A percentile compares a stretch with the other conserved stretches of the same genome.
These are phyloP conservation scores for Caenorhabditis doughertyi DNA, from an alignment of 2,888 invertebrate species.

Conservation along the genomic window DNA sequence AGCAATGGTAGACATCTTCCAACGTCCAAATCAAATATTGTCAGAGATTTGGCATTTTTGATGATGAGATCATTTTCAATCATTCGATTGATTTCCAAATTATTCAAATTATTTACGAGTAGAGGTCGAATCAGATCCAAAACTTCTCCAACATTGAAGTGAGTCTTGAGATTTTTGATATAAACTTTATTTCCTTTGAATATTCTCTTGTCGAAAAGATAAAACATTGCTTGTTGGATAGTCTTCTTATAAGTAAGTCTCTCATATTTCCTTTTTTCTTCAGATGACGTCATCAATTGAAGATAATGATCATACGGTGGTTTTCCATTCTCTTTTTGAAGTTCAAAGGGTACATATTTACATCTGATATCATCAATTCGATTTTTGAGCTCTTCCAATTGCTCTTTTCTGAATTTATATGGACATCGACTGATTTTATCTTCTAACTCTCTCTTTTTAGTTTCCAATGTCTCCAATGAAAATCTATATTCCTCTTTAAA, in stretches of 20 bases:
- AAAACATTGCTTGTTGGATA: not conserved
- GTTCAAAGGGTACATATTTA: not conserved
- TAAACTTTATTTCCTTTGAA: not conserved
- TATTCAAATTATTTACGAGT: not conserved
- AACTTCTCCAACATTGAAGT: not conserved
- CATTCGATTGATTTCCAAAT: not conserved
- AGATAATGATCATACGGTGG: not conserved
- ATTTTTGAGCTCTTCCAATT: not conserved
- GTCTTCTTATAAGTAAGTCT: not conserved
- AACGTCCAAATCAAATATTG: not conserved
- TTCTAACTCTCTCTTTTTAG: not conserved
- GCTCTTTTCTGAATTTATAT: not conserved
- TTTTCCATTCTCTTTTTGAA: not conserved
- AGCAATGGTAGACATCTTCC: not conserved
- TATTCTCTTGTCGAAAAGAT: not conserved
- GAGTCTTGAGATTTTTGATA: not conserved
- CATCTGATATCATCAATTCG: not conserved
- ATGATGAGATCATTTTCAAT: not conserved
- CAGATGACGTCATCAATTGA: not conserved
- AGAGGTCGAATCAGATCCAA: not conserved
- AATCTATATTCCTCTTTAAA: not conserved
- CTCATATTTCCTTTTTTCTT: not conserved
- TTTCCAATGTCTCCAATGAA: not conserved
- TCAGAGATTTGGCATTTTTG: not conserved
- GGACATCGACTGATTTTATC: not conserved